Evolutionary conservation across 2,113 vertebrate genomes (phyloP).

Genomic region (Halcyon malimbica): DNA sequence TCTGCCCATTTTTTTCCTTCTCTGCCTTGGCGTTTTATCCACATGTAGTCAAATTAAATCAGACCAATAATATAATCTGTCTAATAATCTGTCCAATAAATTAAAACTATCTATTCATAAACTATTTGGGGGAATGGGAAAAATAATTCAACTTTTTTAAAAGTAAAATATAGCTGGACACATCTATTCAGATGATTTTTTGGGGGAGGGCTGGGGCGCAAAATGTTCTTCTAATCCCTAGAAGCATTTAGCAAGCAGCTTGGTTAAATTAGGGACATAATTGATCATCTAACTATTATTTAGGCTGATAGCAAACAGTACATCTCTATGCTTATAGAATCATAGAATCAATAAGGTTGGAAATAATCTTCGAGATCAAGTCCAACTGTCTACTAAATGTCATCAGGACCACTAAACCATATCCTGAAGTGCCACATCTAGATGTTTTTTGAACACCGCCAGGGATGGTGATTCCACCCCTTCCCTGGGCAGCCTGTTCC

Average conservation of each 20-base stretch:
- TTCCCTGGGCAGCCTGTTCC: no score
- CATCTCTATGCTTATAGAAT: background rate
- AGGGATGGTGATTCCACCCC: no score
- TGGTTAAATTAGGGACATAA: background rate
- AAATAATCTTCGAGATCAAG: no score
- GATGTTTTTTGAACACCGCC: no score
- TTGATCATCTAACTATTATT: background rate
- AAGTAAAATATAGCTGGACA: background rate
- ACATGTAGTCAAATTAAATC: background rate
- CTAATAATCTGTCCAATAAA: background rate
- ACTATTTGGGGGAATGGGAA: background rate
- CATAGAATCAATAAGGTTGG: no score
- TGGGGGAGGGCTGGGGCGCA: no score
- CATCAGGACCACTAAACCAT: no score
- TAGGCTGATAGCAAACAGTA: background rate
- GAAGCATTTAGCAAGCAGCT: background rate
- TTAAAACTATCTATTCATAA: background rate
- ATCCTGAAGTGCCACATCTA: no score
- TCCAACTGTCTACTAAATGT: no score
- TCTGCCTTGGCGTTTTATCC: background rate
- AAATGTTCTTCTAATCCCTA: background rate
- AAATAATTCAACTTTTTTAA: background rate
- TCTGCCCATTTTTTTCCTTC: background rate
- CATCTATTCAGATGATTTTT: background rate
- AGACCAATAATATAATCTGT: background rate